A percentile compares a stretch with the other conserved stretches of the same genome.
These are phyloP conservation scores for Pyrocoelia pectoralis DNA, from an alignment of 2,888 invertebrate genomes.

Conservation along the genomic window DNA sequence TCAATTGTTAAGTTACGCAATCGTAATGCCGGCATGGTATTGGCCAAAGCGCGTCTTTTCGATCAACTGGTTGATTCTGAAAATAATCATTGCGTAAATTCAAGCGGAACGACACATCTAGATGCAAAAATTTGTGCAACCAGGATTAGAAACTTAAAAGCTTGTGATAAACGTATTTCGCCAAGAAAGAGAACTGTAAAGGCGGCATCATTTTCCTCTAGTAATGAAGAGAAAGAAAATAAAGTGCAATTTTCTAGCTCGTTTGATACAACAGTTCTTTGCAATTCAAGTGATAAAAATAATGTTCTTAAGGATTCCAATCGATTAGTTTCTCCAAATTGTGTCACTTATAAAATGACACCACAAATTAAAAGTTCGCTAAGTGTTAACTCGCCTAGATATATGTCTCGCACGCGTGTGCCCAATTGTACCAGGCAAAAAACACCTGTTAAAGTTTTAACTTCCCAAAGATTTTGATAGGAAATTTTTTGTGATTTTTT, in stretches of 20 bases:
- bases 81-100: constrained; percentile 28
- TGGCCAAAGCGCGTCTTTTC: constrained; percentile 80
- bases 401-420: constrained; percentile 62
- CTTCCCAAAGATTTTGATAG: constrained; percentile 7
- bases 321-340: constrained; percentile 34
- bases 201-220: background rate
- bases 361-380: constrained; percentile 70
- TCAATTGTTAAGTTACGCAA: constrained; percentile 76
- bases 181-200: constrained; percentile 45
- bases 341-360: constrained; percentile 52
- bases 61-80: constrained; percentile 60
- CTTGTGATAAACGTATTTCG: constrained; percentile 49
- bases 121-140: constrained; percentile 45
- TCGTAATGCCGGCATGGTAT: constrained; percentile 82
- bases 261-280: constrained; percentile 33
- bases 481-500: background rate
- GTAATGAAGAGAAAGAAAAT: constrained; percentile 37
- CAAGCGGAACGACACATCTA: constrained; percentile 3
- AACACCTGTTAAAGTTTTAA: constrained; percentile 65
- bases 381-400: constrained; percentile 65
- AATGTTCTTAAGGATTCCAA: constrained; percentile 37
- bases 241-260: constrained; percentile 36
- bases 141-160: constrained; percentile 44
- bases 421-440: constrained; percentile 61
- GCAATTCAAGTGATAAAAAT: constrained; percentile 34